Conservation (phyloP, 2,888 invertebrate genomes). For the Penaeus monodon region DNA sequence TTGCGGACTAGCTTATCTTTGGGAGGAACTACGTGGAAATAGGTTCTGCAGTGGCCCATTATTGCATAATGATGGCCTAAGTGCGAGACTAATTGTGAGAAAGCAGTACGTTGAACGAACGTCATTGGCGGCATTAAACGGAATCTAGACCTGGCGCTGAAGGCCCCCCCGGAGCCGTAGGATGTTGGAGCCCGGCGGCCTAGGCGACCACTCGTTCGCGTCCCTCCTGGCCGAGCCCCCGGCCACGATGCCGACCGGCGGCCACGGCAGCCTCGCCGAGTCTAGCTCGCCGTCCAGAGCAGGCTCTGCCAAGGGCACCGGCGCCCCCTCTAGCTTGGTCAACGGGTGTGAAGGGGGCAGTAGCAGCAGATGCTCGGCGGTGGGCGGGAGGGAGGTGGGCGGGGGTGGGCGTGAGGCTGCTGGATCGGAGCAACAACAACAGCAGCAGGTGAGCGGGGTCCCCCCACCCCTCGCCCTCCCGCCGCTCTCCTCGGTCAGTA, state of each 20-base stretch:
- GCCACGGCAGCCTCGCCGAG: constrained; percentile 1
- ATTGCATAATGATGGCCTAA: too few relatives aligned
- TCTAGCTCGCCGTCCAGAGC: too few relatives aligned
- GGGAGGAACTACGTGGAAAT: too few relatives aligned
- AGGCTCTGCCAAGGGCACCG: constrained; percentile 5
- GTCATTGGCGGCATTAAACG: too few relatives aligned
- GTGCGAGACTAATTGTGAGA: too few relatives aligned
- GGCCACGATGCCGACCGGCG: constrained; percentile 30
- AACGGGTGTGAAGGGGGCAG: constrained; percentile 16
- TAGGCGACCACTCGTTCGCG: constrained; percentile 48
- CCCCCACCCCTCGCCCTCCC: constrained; percentile 22
- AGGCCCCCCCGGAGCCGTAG: constrained; percentile 8
- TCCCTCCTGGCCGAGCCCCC: constrained; percentile 43
- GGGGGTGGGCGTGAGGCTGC: constrained; percentile 15
- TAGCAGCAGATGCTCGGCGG: constrained; percentile 25
- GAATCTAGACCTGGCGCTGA: too few relatives aligned
- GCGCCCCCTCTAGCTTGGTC: constrained; percentile 16
- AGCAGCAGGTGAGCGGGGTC: constrained; percentile 37
- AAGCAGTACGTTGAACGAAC: too few relatives aligned
- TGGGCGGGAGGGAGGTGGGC: constrained; percentile 8
- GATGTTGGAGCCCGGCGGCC: constrained; percentile 51
- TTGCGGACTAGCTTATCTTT: too few relatives aligned
- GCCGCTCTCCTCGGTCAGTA: constrained; percentile 10
- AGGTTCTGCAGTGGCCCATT: too few relatives aligned
- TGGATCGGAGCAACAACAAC: neutral